phyloP scores from a whole-genome alignment of 2,888 invertebrate genomes.

The Oeneis ivallda region DNA sequence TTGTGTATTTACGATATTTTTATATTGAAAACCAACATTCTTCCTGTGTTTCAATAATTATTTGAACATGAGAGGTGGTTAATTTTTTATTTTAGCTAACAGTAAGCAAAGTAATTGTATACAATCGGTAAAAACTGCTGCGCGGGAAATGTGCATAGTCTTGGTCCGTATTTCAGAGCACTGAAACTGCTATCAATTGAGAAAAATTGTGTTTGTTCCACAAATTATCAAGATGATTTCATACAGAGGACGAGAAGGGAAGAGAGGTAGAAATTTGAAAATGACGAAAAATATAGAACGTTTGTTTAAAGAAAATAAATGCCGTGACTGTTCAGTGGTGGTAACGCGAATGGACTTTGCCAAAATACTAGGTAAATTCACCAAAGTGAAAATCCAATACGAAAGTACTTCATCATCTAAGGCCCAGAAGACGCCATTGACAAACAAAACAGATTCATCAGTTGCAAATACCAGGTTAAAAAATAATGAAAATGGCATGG shows the following conservation, averaged over 20 bases:
- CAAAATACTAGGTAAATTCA: slow-evolving; percentile 76
- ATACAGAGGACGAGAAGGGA: slow-evolving; percentile 59
- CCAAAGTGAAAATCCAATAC: slow-evolving; percentile 76
- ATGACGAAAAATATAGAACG: slow-evolving; percentile 67
- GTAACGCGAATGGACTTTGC: slow-evolving; percentile 77
- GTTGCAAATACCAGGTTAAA: slow-evolving; percentile 61
- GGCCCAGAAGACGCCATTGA: slow-evolving; percentile 48
- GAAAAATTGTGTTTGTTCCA: slow-evolving; percentile 28
- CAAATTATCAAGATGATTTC: slow-evolving; percentile 59
- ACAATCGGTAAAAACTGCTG: slow-evolving; percentile 54
- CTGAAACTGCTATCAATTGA: slow-evolving; percentile 39
- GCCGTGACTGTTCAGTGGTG: slow-evolving; percentile 71
- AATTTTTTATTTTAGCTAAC: slow-evolving; percentile 37
- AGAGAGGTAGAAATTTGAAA: slow-evolving; percentile 54
- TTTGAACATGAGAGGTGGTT: slow-evolving; percentile 38
- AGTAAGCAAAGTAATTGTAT: slow-evolving; percentile 40
- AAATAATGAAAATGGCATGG: slow-evolving; percentile 77
- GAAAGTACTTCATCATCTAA: slow-evolving; percentile 63
- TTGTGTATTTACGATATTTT: slow-evolving; percentile 45
- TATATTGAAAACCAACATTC: slow-evolving; percentile 25
- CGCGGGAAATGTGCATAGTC: slow-evolving; percentile 79
- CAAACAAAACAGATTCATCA: slow-evolving; percentile 38
- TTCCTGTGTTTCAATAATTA: slow-evolving; percentile 13
- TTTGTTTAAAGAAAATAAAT: slow-evolving; percentile 70
- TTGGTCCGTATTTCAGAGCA: slow-evolving; percentile 52